phyloP scores from a whole-genome alignment of 2,797 vertebrate genomes.

The Fistularia tabacaria region DNA sequence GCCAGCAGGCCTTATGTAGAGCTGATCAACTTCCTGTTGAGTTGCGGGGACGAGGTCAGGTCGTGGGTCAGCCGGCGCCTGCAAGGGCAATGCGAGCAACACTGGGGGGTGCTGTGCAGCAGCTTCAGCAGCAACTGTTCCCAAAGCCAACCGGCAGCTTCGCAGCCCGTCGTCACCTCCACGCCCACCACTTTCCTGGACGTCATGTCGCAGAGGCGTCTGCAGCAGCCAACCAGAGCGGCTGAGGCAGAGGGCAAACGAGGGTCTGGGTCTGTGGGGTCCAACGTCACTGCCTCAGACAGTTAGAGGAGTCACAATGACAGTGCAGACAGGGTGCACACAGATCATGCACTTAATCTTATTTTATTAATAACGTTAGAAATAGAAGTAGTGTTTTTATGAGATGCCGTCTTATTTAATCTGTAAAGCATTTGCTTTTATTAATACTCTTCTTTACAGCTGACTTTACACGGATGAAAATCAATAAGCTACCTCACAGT shows the following conservation, averaged over 20 bases:
- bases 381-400: constrained; percentile 17
- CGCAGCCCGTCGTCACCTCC: constrained; percentile 16
- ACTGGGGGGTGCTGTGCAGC: constrained; percentile 88
- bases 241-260: constrained; percentile 45
- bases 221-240: constrained; percentile 13
- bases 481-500: constrained; percentile 65
- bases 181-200: constrained; percentile 26
- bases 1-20: constrained; percentile 85
- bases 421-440: constrained; percentile 24
- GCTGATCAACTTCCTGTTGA: constrained; percentile 88
- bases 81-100: constrained; percentile 85
- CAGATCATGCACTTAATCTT: constrained; percentile 39
- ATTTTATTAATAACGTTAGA: constrained; percentile 10
- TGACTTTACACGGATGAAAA: constrained; percentile 37
- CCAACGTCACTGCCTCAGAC: constrained; percentile 73
- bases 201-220: constrained; percentile 8
- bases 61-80: constrained; percentile 81
- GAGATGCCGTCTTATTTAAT: constrained; percentile 9
- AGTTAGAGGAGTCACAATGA: constrained; percentile 7
- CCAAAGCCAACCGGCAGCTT: constrained; percentile 28
- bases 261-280: constrained; percentile 62
- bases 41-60: constrained; percentile 85
- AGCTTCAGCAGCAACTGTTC: constrained; percentile 83
- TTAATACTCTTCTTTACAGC: constrained; percentile 27
- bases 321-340: constrained; percentile 35